A percentile compares a stretch with the other conserved stretches of the same genome.
phyloP scores from a whole-genome alignment of 35 echinoderm and acorn worm species.

The Lytechinus pictus region DNA sequence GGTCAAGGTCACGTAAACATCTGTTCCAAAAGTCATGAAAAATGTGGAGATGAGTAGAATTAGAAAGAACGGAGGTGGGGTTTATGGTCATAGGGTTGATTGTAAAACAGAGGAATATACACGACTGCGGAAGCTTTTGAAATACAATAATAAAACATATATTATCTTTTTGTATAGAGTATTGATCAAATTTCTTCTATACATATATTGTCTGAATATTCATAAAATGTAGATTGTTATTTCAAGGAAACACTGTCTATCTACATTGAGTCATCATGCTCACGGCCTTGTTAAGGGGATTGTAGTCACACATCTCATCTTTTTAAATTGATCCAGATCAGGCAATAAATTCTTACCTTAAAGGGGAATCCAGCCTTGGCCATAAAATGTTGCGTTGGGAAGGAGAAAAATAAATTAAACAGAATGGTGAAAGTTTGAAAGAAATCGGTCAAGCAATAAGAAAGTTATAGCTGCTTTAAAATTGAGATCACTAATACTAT shows the following conservation, averaged over 20 bases:
- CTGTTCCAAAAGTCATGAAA: not conserved
- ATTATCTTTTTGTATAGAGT: no score
- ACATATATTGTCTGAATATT: not conserved
- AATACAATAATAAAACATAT: not conserved
- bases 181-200: not conserved
- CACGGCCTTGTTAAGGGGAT: not conserved
- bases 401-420: no score
- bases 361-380: no score
- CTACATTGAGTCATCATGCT: not conserved
- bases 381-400: no score
- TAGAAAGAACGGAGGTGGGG: not conserved
- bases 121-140: not conserved
- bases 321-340: not conserved
- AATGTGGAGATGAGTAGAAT: not conserved
- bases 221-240: not conserved
- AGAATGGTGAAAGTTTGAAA: no score
- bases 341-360: not conserved
- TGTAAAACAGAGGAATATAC: not conserved
- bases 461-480: no score
- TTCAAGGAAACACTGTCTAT: not conserved
- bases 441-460: no score
- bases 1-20: conserved; percentile 2
- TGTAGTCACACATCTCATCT: not conserved
- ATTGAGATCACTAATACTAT: no score
- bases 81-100: no score